Base-by-base conservation (phyloP, 2,888 invertebrate genomes). In the Hypselothyrea guttata region DNA sequence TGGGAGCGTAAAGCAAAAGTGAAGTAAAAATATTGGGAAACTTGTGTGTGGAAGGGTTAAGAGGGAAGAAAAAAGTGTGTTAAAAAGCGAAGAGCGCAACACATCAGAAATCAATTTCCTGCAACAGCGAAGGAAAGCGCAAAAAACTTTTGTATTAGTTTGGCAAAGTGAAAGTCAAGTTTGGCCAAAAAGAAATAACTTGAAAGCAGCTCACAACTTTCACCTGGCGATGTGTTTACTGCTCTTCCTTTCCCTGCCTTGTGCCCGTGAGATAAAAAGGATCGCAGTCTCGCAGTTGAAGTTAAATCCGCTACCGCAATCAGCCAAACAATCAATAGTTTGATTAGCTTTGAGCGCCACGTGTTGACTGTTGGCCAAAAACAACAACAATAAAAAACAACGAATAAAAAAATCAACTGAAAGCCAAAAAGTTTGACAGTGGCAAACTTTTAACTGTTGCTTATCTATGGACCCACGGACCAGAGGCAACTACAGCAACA, bases 101-200 rank as follows among this genome's bases (percentile, higher is more conserved):
- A 45, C 81, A 76, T 85, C 81, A 73, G 62, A 81, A 81, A 85
- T 81, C 79, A 85, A 85, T 81, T 81, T 85, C 77, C 78, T 76
- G 68, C 53, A 70, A 56, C 60, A 57, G 53, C 63, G 62, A 83
- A 75, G 72, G 66, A 72, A 68, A 69, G 63, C 63, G 62, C 51
- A 45, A 69, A 82, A 82, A 84, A 68, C 68, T 70, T 66, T 72
- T 57, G 69, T 72, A 72, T 70, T 72, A 70, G 79, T 77, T 78
- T 75, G 51, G 30, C 57, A 75, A 77, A 78, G 84, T 84, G 66
- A 75, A 67, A 77, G 61, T 84, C 72, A 78, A 78, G 67, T 55
- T 67, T 45, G 47, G 73, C 48, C 38, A 33, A 46, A 46, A 52
- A 11, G 31, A 37, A 60, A 31, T 37, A 66, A 63, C 67, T 66